Base-by-base conservation (phyloP, 2,888 invertebrate species). In the Stegana nigrithorax region DNA sequence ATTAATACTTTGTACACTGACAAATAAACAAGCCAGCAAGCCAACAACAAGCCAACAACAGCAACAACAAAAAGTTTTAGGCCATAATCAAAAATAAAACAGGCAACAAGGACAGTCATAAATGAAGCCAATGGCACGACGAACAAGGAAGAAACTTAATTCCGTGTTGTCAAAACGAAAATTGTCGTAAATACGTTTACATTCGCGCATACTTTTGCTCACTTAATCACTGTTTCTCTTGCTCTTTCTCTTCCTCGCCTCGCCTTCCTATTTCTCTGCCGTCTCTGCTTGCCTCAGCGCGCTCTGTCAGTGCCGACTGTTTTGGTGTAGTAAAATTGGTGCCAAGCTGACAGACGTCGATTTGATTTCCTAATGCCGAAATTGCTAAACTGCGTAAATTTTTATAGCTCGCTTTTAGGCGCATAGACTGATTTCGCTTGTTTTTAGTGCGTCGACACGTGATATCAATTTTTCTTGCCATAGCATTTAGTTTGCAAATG, bases 1-100 rank as follows among this genome's bases (percentile, higher is more conserved):
- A 76, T 75, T 75, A 76, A 78, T 78, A 67, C 69, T 70, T 61
- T 26, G 14, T 23, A 8, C 14, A n/a, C 2, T n/a, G 26, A 12
- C 25, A 50, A 25, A 25, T 23, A 26, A 25, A n/a, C 36, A 23
- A 4, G 36, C 55, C 23, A 23, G 23, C 44, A 12, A 44, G 10
- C 10, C 10, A 32, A 32, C 3, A 12, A 12, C 29, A 29, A 29
- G 32, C n/a, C 32, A 32, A 32, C 12, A 10, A 12, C 32, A 32
- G 10, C n/a, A 32, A 32, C n/a, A 32, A 32, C n/a, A 3, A 8
- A 36, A 36, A n/a, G 14, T 36, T 6, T 39, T 4, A n/a, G 39
- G 17, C 1, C n/a, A 39, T 17, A 14, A 39, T 14, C 17, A 39
- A 39, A 39, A 39, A 39, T 14, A 6, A n/a, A 5, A 39, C n/a